Percentiles rank a stretch among this genome's conserved stretches.
These are phyloP conservation scores for Dastarcus helophoroides DNA, from an alignment of 2,888 invertebrate species.

Conservation along the genomic window DNA sequence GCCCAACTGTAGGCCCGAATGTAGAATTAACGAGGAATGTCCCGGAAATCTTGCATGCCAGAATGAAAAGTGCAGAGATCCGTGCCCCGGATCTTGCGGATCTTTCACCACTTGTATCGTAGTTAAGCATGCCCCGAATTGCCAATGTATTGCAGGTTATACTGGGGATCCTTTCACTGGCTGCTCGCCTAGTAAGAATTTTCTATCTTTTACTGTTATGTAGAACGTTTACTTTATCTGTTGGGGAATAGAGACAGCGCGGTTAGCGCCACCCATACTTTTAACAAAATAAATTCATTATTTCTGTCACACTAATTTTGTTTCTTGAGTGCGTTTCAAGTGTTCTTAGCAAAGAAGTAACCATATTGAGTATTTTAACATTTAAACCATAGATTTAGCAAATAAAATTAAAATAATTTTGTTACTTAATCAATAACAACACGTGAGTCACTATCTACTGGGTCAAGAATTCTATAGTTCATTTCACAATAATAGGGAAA, in stretches of 20 bases:
- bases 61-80: slow-evolving; percentile 65
- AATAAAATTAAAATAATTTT: too few species aligned
- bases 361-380: too few species aligned
- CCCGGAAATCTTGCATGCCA: slow-evolving; percentile 64
- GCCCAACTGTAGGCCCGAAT: slow-evolving; percentile 55
- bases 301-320: too few species aligned
- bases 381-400: too few species aligned
- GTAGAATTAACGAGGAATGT: slow-evolving; percentile 62
- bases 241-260: background rate
- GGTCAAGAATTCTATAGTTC: too few species aligned
- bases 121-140: slow-evolving; percentile 65
- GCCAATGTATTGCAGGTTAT: slow-evolving; percentile 62
- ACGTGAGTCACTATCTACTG: too few species aligned
- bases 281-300: slow-evolving; percentile 1
- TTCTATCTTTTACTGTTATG: slow-evolving; percentile 8
- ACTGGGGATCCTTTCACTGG: slow-evolving; percentile 53
- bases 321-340: too few species aligned
- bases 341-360: too few species aligned
- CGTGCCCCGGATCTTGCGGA: slow-evolving; percentile 70
- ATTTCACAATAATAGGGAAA: too few species aligned
- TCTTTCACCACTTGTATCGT: slow-evolving; percentile 62
- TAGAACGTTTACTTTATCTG: slow-evolving; percentile 2
- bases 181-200: slow-evolving; percentile 48
- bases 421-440: too few species aligned
- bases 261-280: background rate